Evolutionary conservation across 2,888 invertebrate genomes (phyloP), one percentile per base, ranked within the genome.

Genomic region (Octonoba sinensis): DNA sequence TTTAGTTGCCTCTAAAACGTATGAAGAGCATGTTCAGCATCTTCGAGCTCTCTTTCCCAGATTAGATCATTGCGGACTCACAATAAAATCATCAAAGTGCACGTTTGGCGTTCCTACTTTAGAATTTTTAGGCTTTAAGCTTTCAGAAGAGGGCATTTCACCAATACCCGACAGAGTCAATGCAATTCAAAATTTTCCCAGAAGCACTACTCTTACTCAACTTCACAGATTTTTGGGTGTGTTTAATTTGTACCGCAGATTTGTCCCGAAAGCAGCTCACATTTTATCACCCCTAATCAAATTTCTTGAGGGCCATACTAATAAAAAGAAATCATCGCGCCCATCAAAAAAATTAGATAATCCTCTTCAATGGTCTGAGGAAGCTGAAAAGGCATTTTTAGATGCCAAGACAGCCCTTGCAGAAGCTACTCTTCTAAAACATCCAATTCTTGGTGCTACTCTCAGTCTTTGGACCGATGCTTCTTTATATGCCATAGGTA

Each of bases 161-260:
- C 69, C 76, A 0, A 12, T 69, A 6, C 24, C 54, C 47, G 84
- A 84, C n/a, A 15, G n/a, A n/a, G 70, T 83, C 8, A 59, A 11
- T 16, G 75, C 62, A 27, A 83, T 83, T 27, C 24, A 27, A 44
- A 49, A 82, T n/a, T 83, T 82, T 36, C 82, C 83, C 2, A 16
- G 22, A 36, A 82, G 75, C 13, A 69, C 47, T 20, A 59, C 76
- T 13, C 46, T 70, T n/a, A 71, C 60, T 18, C 67, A 81, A n/a
- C 27, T 84, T 2, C 59, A 65, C n/a, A 44, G 78, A 44, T 79
- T 66, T 46, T 65, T 83, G 27, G 83, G 78, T 15, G n/a, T 84
- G 1, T 51, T 84, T 44, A 81, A 84, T 27, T 82, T 82, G 24
- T n/a, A n/a, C n/a, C n/a, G n/a, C n/a, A n/a, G n/a, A n/a, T n/a